Conservation (phyloP, 2,888 invertebrate genomes). For the Diarsia brunnea region DNA sequence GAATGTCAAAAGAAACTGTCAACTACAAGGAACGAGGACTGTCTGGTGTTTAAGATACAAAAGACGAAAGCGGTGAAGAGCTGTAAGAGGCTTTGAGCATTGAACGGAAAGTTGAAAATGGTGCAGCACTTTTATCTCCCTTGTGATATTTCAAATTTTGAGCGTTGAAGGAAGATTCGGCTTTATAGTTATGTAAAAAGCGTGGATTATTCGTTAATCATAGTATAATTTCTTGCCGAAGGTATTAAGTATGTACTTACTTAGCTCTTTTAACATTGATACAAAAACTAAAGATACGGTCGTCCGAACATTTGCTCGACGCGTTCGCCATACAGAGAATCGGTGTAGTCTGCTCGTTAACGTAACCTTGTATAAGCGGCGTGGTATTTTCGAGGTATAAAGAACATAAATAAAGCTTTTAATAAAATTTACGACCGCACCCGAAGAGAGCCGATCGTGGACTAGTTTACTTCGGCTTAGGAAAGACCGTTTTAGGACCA, state of each 20-base stretch:
- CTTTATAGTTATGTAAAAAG: background rate
- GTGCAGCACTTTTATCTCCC: background rate
- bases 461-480: too few relatives aligned
- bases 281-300: too few relatives aligned
- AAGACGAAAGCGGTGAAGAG: background rate
- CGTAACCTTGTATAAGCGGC: too few relatives aligned
- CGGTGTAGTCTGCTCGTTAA: too few relatives aligned
- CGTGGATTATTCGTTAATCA: background rate
- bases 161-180: background rate
- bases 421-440: too few relatives aligned
- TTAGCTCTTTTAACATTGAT: too few relatives aligned
- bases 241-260: background rate
- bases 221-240: background rate
- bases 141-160: background rate
- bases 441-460: too few relatives aligned
- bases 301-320: too few relatives aligned
- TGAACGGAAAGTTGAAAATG: background rate
- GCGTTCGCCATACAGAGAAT: too few relatives aligned
- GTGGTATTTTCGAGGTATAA: too few relatives aligned
- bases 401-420: too few relatives aligned
- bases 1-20: conserved; percentile 23
- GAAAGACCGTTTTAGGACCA: too few relatives aligned
- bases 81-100: background rate
- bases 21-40: background rate
- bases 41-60: background rate